Conservation (phyloP, 2,888 invertebrate genomes). For the Aphelenchoides bicaudatus region DNA sequence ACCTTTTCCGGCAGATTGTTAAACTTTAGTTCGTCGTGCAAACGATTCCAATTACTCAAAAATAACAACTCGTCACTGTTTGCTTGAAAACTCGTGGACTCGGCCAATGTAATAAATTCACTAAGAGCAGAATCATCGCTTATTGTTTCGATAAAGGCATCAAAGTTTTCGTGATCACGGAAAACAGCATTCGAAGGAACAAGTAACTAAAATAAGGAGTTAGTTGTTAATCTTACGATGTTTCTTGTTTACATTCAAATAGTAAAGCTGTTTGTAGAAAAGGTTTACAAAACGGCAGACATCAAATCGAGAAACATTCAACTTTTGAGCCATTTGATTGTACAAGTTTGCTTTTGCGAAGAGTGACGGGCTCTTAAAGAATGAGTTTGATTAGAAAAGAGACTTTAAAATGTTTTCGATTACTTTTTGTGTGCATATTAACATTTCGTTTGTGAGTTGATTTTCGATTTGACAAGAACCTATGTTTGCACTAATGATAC, state of each 20-base stretch:
- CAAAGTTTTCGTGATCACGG: neutral
- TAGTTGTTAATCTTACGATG: neutral
- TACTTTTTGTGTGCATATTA: conserved; percentile 12
- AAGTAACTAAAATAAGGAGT: neutral
- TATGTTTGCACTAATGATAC: conserved; percentile 13
- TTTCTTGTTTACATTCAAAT: conserved; percentile 1
- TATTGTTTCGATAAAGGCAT: neutral
- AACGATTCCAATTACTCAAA: conserved; percentile 2
- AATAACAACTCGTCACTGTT: neutral
- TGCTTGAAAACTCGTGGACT: neutral
- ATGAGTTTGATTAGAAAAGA: neutral
- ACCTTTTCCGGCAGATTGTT: neutral
- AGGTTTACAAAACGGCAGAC: conserved; percentile 12
- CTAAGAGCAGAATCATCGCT: neutral
- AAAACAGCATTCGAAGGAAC: neutral
- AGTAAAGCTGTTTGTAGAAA: conserved; percentile 12
- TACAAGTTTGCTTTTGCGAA: conserved; percentile 1
- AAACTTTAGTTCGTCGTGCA: neutral
- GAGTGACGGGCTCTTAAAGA: conserved; percentile 16
- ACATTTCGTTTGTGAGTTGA: neutral
- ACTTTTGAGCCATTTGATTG: neutral
- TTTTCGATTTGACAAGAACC: conserved; percentile 8
- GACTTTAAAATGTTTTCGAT: neutral
- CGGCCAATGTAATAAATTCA: conserved; percentile 1
- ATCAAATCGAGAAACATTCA: conserved; percentile 5